Percentiles rank a stretch among this genome's conserved stretches.
phyloP scores from a whole-genome alignment of 2,888 invertebrate species.

The Sarcophaga subvicina region DNA sequence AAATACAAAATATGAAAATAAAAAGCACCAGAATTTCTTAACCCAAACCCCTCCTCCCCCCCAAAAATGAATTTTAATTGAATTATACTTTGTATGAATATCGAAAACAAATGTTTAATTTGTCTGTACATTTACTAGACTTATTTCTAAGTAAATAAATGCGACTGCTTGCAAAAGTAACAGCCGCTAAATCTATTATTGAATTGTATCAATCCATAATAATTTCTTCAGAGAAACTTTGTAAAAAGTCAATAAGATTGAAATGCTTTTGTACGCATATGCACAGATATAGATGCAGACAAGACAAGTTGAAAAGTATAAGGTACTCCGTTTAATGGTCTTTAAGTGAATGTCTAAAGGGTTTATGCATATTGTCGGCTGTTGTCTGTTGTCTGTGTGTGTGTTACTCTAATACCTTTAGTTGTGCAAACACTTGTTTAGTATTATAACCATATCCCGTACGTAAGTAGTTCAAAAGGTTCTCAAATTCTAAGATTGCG shows the following conservation, averaged over 20 bases:
- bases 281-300: neutral
- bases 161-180: neutral
- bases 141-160: constrained; percentile 34
- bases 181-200: constrained; percentile 33
- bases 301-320: neutral
- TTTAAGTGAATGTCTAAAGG: neutral
- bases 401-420: constrained; percentile 66
- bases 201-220: constrained; percentile 33
- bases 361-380: neutral
- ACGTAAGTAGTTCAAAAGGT: neutral
- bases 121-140: constrained; percentile 25
- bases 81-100: neutral
- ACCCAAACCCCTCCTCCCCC: neutral
- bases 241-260: neutral
- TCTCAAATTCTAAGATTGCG: neutral
- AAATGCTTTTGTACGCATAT: neutral
- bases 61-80: neutral
- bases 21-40: constrained; percentile 38
- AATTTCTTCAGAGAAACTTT: constrained; percentile 35
- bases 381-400: neutral
- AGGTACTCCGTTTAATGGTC: neutral
- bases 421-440: constrained; percentile 74
- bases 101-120: constrained; percentile 37
- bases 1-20: constrained; percentile 20
- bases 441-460: neutral